These are phyloP conservation scores for Pteropus rufus DNA, from an alignment of 2,797 vertebrate species.

Conservation along the genomic window DNA sequence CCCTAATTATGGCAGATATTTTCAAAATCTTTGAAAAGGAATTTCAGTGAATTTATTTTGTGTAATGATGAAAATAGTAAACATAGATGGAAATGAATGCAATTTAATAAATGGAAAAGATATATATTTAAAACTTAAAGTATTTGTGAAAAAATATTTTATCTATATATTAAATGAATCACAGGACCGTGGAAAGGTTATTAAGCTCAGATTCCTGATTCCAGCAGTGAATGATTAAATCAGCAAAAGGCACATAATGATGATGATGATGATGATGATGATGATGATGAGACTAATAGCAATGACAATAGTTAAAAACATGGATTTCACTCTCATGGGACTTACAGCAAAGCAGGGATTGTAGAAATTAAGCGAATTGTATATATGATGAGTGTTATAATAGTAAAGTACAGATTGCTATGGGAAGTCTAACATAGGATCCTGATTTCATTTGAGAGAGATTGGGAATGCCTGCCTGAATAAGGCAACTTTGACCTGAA, in stretches of 20 bases:
- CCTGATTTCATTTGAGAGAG: neutral
- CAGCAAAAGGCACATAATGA: neutral
- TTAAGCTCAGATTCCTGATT: neutral
- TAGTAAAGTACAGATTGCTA: neutral
- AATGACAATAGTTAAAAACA: neutral
- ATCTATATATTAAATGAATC: neutral
- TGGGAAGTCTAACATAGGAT: neutral
- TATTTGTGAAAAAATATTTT: constrained; percentile 1
- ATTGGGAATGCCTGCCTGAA: neutral
- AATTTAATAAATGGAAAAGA: constrained; percentile 1
- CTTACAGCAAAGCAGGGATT: neutral
- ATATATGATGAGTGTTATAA: neutral
- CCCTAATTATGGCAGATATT: neutral
- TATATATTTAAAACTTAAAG: neutral
- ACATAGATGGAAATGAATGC: neutral
- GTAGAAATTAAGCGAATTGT: neutral
- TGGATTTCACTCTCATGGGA: neutral
- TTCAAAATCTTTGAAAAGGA: constrained; percentile 48
- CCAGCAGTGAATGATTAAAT: neutral
- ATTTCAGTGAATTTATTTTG: constrained; percentile 51
- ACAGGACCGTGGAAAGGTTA: neutral
- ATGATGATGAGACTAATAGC: neutral
- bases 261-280: neutral
- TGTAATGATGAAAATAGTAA: constrained; percentile 53
- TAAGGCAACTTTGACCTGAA: neutral